A percentile compares a stretch with the other conserved stretches of the same genome.
These are phyloP conservation scores for Pangasius krempfi DNA, from an alignment of 2,797 vertebrate genomes.

Conservation along the genomic window DNA sequence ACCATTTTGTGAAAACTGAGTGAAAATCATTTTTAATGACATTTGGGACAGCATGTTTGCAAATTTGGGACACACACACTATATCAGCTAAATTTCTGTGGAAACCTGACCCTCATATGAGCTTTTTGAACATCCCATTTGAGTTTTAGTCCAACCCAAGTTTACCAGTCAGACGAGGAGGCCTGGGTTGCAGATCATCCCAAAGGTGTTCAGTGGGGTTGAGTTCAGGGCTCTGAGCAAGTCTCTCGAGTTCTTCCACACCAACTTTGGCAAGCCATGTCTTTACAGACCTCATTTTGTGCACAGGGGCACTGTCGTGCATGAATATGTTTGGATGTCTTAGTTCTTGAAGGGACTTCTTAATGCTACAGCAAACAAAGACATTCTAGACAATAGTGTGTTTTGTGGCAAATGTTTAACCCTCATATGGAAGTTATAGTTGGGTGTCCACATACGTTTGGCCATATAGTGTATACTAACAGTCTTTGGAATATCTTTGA, in stretches of 20 bases:
- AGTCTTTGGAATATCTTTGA: background rate
- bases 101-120: background rate
- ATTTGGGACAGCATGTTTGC: background rate
- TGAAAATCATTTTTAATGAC: background rate
- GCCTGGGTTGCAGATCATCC: background rate
- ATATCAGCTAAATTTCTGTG: background rate
- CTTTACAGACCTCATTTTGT: background rate
- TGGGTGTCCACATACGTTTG: background rate
- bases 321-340: background rate
- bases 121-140: background rate
- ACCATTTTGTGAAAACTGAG: background rate
- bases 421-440: background rate
- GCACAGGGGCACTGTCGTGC: background rate
- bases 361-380: background rate
- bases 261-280: background rate
- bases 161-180: background rate
- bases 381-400: background rate
- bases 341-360: background rate
- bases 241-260: background rate
- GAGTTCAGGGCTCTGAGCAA: background rate
- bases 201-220: background rate
- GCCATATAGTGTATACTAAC: background rate
- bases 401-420: background rate
- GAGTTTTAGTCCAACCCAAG: background rate
- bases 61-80: background rate